A percentile compares a stretch with the other conserved stretches of the same genome.
Evolutionary conservation across 1,140 invertebrate species (phyloP).

Genomic region (Neuroterus valhalla): DNA sequence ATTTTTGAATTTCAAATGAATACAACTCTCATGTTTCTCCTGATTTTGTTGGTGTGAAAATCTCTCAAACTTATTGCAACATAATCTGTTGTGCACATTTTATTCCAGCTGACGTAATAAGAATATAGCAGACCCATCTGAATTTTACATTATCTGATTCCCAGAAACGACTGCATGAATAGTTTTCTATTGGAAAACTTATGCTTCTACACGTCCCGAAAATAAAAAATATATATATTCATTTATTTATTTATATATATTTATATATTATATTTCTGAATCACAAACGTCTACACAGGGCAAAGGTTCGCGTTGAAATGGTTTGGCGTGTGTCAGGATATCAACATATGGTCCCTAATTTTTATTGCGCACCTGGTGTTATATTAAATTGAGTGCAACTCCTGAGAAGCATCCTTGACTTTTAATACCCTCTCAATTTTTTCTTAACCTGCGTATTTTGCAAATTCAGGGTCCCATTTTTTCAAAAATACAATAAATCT

Average conservation of each 20-base stretch:
- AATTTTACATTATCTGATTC: neutral
- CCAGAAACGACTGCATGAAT: neutral
- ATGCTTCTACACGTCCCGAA: neutral
- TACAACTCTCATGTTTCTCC: neutral
- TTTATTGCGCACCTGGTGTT: conserved; percentile 70
- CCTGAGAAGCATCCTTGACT: no score
- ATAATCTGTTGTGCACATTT: no score
- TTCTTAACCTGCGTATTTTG: no score
- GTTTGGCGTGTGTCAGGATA: conserved; percentile 68
- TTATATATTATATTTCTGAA: no score
- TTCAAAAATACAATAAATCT: no score
- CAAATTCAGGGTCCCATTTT: no score
- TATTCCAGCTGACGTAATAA: no score
- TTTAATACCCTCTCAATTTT: no score
- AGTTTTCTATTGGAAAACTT: neutral
- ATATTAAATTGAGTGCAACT: no score
- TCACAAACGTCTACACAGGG: conserved; percentile 55
- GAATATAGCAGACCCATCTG: no score
- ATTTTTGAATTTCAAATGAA: neutral
- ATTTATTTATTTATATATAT: no score
- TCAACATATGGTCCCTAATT: conserved; percentile 73
- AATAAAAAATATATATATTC: neutral
- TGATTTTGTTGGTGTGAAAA: neutral
- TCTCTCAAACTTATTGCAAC: no score
- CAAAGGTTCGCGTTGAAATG: conserved; percentile 69